Base-by-base conservation (phyloP, 2,113 vertebrate genomes). In the Hydrochoerus hydrochaeris region DNA sequence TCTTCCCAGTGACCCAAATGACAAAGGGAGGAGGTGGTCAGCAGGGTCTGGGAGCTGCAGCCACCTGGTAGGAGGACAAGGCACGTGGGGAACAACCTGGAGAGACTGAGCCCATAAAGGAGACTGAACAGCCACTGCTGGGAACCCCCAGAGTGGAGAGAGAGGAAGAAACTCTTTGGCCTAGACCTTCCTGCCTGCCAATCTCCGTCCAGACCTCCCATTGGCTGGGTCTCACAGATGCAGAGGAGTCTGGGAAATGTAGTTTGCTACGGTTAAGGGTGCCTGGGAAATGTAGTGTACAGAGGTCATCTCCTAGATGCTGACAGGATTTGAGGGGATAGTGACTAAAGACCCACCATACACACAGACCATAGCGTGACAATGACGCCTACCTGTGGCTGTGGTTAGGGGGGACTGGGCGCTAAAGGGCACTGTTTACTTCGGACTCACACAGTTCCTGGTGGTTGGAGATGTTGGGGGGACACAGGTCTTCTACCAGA, bases 231-330 rank as follows among this genome's bases (percentile, higher is more conserved):
- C n/a, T 16, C 44, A 3, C n/a, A 38, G 35, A 24, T 24, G 38
- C 81, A 93, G 75, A 44, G 80, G 78, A 28, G 4, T 63, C 26
- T 97, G 80, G 88, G 90, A 88, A 67, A 90, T 63, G 85, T 83
- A 88, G 86, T 96, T 85, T 94, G 8, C 19, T 82, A 62, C 14
- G 12, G 19, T 16, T n/a, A 46, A 71, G n/a, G 77, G 83, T 17
- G 2, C n/a, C 52, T 97, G 71, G 85, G 86, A 91, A 84, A 84
- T 63, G 86, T 87, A 88, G 82, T 96, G 88, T 91, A 24, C 22
- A 67, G 69, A 41, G 22, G 20, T 10, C 11, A 9, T 73, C 89
- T 54, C 20, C 30, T 58, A 16, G 28, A 30, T 5, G 32, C 13
- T 22, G 8, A 86, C 63, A 20, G 14, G 13, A 75, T 54, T 30